Conservation (phyloP, 1,140 invertebrate species). For the Idris sp. region DNA sequence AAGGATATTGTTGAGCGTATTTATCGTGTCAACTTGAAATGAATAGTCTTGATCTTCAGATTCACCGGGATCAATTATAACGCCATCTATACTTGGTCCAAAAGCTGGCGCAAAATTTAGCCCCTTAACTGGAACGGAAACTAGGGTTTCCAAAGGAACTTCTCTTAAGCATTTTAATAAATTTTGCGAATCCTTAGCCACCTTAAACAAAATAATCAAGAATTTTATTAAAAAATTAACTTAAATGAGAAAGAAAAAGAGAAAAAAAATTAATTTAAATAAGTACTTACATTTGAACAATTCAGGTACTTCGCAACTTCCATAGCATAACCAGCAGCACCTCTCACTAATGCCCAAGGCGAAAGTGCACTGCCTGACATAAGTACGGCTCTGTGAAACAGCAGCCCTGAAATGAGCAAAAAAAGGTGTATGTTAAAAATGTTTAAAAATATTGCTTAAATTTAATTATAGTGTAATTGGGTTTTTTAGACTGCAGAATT, state of each 20-base stretch:
- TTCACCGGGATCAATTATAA: slow-evolving; percentile 88
- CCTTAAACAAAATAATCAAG: slow-evolving; percentile 64
- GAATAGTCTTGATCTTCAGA: slow-evolving; percentile 78
- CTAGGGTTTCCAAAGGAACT: slow-evolving; percentile 84
- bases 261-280: no score
- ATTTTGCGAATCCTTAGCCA: slow-evolving; percentile 69
- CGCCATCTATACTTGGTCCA: slow-evolving; percentile 94
- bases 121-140: slow-evolving; percentile 86
- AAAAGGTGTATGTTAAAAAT: no score
- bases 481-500: no score
- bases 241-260: no score
- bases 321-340: slow-evolving; percentile 90
- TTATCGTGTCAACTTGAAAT: slow-evolving; percentile 81
- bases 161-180: slow-evolving; percentile 91
- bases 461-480: slow-evolving; percentile 1
- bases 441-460: no score
- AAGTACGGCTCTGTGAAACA: slow-evolving; percentile 95
- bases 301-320: slow-evolving; percentile 92
- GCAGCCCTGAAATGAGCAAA: slow-evolving; percentile 81
- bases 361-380: slow-evolving; percentile 97
- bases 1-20: slow-evolving; percentile 86
- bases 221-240: no score
- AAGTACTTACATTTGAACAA: slow-evolving; percentile 84
- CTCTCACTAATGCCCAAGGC: slow-evolving; percentile 93
- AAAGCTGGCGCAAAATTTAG: slow-evolving; percentile 92